Evolutionary conservation across 2,113 vertebrate species (phyloP).

Genomic region (Ciconia boyciana): DNA sequence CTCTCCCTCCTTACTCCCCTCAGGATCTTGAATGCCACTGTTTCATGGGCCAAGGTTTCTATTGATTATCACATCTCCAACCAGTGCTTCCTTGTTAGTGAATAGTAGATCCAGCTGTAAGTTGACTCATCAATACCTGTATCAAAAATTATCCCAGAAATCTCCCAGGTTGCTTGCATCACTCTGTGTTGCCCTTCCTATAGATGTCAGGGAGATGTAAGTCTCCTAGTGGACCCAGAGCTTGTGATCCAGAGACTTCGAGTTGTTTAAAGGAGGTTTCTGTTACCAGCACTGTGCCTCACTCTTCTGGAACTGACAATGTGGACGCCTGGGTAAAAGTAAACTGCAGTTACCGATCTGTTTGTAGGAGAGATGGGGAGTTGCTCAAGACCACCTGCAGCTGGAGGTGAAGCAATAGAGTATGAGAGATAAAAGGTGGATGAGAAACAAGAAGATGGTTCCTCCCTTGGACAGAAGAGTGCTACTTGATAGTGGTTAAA

Average conservation of each 20-base stretch:
- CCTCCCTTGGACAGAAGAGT: neutral
- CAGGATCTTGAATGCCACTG: neutral
- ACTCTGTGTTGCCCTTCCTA: neutral
- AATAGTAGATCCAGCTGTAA: neutral
- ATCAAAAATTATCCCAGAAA: neutral
- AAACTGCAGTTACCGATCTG: neutral
- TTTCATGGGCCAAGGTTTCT: neutral
- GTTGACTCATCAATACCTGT: neutral
- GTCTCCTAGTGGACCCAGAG: neutral
- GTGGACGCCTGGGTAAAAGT: neutral
- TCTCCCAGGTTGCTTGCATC: neutral
- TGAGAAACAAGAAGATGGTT: neutral
- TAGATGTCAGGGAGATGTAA: neutral
- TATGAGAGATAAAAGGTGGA: neutral
- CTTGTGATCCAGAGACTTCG: neutral
- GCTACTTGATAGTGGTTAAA: neutral
- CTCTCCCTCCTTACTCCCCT: neutral
- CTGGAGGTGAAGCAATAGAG: neutral
- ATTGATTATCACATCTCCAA: neutral
- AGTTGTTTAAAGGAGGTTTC: neutral
- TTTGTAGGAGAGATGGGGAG: neutral
- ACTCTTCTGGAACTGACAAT: neutral
- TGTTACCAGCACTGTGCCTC: neutral
- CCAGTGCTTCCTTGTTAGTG: neutral
- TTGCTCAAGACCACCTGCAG: neutral